Conservation (phyloP, 37 sponge, comb jelly and placozoan genomes). For the Lycopodina hypogea region DNA sequence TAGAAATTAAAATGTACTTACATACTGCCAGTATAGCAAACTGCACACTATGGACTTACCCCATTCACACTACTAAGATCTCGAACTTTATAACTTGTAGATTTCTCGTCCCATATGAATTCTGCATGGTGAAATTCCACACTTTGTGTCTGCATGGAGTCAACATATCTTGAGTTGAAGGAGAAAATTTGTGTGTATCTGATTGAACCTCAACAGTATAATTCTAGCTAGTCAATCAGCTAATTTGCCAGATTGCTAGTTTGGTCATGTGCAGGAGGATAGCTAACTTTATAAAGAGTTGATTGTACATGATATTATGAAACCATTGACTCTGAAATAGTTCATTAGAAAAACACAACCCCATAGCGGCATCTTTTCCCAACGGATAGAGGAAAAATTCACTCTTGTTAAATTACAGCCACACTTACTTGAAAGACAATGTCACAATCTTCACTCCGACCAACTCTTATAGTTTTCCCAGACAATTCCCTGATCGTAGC, state of each 20-base stretch:
- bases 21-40: background rate
- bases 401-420: background rate
- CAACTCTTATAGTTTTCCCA: background rate
- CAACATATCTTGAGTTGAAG: too few relatives aligned
- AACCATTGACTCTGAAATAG: background rate
- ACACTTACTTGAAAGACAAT: conserved; percentile 18
- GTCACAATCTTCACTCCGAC: conserved; percentile 13
- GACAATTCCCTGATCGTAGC: conserved; percentile 4
- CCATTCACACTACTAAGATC: conserved; percentile 56
- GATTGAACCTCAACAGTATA: too few relatives aligned
- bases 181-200: too few relatives aligned
- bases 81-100: conserved; percentile 3
- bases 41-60: background rate
- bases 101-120: conserved; percentile 21
- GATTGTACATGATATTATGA: too few relatives aligned
- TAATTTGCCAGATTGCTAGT: too few relatives aligned
- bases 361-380: background rate
- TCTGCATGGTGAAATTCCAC: conserved; percentile 46
- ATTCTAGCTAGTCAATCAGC: too few relatives aligned
- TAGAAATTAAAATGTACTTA: background rate
- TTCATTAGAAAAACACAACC: background rate
- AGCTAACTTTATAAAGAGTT: background rate
- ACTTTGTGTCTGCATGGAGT: conserved; percentile 22
- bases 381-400: too few relatives aligned
- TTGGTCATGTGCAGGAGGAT: background rate